phyloP scores from a whole-genome alignment of 2,113 vertebrate genomes.

The human (Homo sapiens) region GRCh38 chr15:46525501-46526000 shows the following conservation, averaged over 20 bases:
- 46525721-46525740: slow-evolving; percentile 33
- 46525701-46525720: slow-evolving; percentile 29
- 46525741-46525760: background rate
- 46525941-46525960: slow-evolving; percentile 37
- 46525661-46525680: slow-evolving; percentile 37
- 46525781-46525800: slow-evolving; percentile 8
- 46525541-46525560: slow-evolving; percentile 8
- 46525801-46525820: background rate
- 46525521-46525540: background rate
- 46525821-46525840: slow-evolving; percentile 20
- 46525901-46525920: slow-evolving; percentile 38
- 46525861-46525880: slow-evolving; percentile 35
- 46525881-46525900: slow-evolving; percentile 6
- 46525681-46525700: background rate
- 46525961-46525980: slow-evolving; percentile 33
- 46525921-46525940: background rate
- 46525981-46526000: slow-evolving; percentile 52
- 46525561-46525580: background rate
- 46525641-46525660: slow-evolving; percentile 6
- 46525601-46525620: background rate
- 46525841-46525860: slow-evolving; percentile 19
- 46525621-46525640: background rate
- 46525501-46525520: slow-evolving; percentile 16
- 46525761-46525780: background rate
- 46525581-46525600: background rate